Evolutionary conservation across 2,888 invertebrate species (phyloP).

Genomic region (Acrocera orbiculus): DNA sequence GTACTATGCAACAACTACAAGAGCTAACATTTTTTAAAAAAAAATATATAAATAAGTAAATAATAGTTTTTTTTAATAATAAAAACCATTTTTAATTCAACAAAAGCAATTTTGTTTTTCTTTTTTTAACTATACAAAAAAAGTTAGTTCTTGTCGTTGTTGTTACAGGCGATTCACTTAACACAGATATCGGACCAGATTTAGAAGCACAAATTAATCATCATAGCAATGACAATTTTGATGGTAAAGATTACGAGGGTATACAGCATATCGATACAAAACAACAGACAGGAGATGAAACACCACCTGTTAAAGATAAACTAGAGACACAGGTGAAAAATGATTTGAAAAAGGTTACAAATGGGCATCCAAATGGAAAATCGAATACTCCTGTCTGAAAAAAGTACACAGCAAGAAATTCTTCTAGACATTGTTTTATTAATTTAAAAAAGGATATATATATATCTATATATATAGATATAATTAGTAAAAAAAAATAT

Average conservation of each 20-base stretch:
- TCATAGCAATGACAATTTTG: conserved; percentile 37
- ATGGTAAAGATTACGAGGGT: conserved; percentile 30
- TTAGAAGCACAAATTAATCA: conserved; percentile 45
- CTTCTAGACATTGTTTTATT: no score
- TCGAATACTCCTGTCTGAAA: conserved; percentile 28
- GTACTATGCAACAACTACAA: conserved; percentile 20
- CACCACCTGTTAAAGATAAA: conserved; percentile 29
- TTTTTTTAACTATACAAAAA: conserved; percentile 17
- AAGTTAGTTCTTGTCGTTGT: conserved; percentile 36
- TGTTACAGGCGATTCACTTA: conserved; percentile 42
- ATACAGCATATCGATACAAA: conserved; percentile 29
- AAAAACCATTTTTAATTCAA: neutral
- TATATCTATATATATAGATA: no score
- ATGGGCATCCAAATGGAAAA: conserved; percentile 22
- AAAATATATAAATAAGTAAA: neutral
- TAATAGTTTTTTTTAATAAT: neutral
- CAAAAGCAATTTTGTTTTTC: neutral
- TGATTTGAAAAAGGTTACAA: conserved; percentile 22
- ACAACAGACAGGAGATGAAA: conserved; percentile 28
- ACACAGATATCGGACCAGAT: conserved; percentile 41
- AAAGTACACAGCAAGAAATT: neutral
- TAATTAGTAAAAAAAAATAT: no score
- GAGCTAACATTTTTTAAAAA: conserved; percentile 17
- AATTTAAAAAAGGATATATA: no score
- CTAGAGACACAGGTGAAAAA: conserved; percentile 28